Evolutionary conservation across 2,113 vertebrate genomes (phyloP), one percentile per base, ranked within the genome.

Genomic region (Paradisaea rubra): DNA sequence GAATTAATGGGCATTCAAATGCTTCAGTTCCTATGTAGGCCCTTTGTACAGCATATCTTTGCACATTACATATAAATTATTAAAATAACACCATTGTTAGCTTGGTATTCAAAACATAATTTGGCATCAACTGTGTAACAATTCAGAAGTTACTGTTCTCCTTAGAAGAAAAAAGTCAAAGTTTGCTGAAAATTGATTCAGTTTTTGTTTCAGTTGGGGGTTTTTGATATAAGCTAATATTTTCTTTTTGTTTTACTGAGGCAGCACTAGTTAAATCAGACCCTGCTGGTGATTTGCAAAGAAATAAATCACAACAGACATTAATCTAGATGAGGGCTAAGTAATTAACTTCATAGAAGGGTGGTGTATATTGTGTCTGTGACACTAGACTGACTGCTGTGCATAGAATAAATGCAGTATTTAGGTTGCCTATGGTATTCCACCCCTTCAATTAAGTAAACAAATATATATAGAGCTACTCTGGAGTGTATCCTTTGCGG

Each of bases 361-460:
- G 90, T 68, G 86, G 88, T 17, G 65, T 95, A 94, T 70, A 71
- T 81, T 91, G 66, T 92, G 93, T 91, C 96, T 96, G 78, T 96
- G 94, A 96, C 95, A 97, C 94, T 72, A 92, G 94, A 68, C 86
- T 91, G 80, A 95, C 91, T 96, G 94, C 96, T 97, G 94, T 90
- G 96, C 79, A 19, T 61, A 88, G 91, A 96, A 88, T 93, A 91
- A 96, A 95, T 90, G 87, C 94, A 95, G 69, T 79, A 81, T 97
- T 96, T 94, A 82, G 86, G 90, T 89, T 79, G 93, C 82, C 90
- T 96, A 96, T 96, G 96, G 94, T 95, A 97, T 96, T 93, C 88
- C 91, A 94, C 91, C 94, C 96, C 90, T 96, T 96, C 95, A 96
- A 94, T 97, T 97, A 96, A 97, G 91, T 96, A 95, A 96, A 97